phyloP scores from a whole-genome alignment of 2,797 vertebrate genomes.

The Lutjanus argentimaculatus region DNA sequence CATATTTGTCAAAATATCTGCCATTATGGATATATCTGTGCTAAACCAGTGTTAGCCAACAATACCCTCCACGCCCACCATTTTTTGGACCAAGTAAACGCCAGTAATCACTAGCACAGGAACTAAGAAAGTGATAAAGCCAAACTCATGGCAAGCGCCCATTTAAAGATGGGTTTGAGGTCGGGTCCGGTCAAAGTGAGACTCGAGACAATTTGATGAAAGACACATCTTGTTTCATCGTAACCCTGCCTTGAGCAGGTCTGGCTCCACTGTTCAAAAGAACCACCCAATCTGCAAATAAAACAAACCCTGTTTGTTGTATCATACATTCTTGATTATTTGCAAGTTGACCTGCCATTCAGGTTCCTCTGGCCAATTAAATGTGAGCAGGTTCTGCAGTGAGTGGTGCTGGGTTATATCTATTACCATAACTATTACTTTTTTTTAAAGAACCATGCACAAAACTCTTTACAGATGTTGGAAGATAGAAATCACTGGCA shows the following conservation, averaged over 20 bases:
- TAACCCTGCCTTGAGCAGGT: background rate
- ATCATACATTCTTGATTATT: background rate
- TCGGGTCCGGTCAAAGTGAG: background rate
- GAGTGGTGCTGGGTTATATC: background rate
- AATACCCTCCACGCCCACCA: background rate
- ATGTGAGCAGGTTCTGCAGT: background rate
- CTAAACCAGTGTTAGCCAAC: background rate
- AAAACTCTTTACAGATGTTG: background rate
- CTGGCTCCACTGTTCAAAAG: background rate
- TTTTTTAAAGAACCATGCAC: background rate
- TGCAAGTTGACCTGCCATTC: background rate
- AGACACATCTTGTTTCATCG: background rate
- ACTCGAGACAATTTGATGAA: background rate
- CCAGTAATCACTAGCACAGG: background rate
- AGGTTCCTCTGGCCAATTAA: fast-evolving
- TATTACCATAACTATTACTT: background rate
- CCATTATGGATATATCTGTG: background rate
- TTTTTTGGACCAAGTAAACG: background rate
- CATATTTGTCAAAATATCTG: background rate
- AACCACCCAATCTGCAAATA: background rate
- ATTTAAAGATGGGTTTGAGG: background rate
- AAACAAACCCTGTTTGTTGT: constrained; percentile 1
- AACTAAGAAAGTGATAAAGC: background rate
- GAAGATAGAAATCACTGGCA: background rate
- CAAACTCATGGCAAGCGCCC: background rate